A percentile compares a stretch with the other conserved stretches of the same genome.
Conservation (phyloP, 2,888 invertebrate genomes). For the Acleris sparsana region DNA sequence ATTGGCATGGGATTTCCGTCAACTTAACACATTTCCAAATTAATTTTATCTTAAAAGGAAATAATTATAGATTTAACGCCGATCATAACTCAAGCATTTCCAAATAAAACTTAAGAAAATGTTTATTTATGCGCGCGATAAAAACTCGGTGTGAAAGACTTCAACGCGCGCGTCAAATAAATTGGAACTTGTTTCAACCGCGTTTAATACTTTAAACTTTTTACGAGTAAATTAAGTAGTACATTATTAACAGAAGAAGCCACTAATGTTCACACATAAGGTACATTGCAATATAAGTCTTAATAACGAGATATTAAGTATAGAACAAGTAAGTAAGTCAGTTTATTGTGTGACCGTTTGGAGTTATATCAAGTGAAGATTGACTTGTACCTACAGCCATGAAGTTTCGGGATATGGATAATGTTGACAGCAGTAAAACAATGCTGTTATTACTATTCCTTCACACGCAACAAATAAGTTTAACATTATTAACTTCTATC, state of each 20-base stretch:
- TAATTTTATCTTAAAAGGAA: constrained; percentile 18
- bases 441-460: too few relatives aligned
- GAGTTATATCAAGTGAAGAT: too few relatives aligned
- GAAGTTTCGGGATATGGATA: too few relatives aligned
- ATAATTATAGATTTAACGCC: constrained; percentile 1
- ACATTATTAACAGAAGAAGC: constrained; percentile 9
- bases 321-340: too few relatives aligned
- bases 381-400: too few relatives aligned
- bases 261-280: background rate
- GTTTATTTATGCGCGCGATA: constrained; percentile 5
- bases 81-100: constrained; percentile 6
- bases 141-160: constrained; percentile 7
- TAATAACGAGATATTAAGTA: too few relatives aligned
- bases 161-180: constrained; percentile 9
- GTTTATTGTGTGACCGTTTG: too few relatives aligned
- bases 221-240: constrained; percentile 2
- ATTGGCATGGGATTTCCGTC: constrained; percentile 10
- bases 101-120: background rate
- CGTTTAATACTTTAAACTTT: background rate
- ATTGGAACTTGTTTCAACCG: constrained; percentile 1
- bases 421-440: too few relatives aligned
- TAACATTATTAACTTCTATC: too few relatives aligned
- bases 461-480: too few relatives aligned
- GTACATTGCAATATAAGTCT: too few relatives aligned
- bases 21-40: constrained; percentile 6